Evolutionary conservation across 2,888 invertebrate genomes (phyloP).

Genomic region (Lasioglossum figueresi): DNA sequence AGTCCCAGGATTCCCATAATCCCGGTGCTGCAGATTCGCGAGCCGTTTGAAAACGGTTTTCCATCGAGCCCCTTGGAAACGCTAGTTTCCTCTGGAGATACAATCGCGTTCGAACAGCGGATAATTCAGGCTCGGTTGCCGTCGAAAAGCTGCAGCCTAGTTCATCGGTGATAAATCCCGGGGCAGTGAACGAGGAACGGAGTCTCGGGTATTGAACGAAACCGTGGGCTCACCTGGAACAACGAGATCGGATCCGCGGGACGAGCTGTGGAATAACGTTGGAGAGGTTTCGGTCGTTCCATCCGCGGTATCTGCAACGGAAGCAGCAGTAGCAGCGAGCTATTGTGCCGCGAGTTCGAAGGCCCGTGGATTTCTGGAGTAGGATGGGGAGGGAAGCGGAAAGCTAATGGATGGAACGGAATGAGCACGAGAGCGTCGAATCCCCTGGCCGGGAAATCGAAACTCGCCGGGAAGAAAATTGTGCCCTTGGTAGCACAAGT

Average conservation of each 20-base stretch:
- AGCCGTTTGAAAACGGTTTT: not conserved
- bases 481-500: slow-evolving; percentile 40
- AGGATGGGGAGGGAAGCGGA: not conserved
- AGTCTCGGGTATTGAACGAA: not conserved
- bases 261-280: slow-evolving; percentile 19
- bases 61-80: not conserved
- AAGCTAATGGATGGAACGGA: slow-evolving; percentile 60
- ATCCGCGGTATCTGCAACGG: slow-evolving; percentile 14
- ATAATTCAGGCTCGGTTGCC: not conserved
- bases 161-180: not conserved
- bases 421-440: slow-evolving; percentile 43
- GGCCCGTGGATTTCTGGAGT: slow-evolving; percentile 13
- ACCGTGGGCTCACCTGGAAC: slow-evolving; percentile 1
- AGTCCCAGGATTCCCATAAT: too few species aligned
- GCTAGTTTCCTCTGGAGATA: not conserved
- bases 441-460: slow-evolving; percentile 37
- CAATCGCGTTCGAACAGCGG: not conserved
- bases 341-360: slow-evolving; percentile 48
- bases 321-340: not conserved
- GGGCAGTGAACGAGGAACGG: not conserved
- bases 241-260: slow-evolving; percentile 26
- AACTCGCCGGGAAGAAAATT: slow-evolving; percentile 35
- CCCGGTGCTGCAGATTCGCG: not conserved
- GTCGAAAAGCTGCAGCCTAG: not conserved
- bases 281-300: slow-evolving; percentile 15